Conservation (phyloP, 2,797 vertebrate genomes). For the Florisuga fusca region DNA sequence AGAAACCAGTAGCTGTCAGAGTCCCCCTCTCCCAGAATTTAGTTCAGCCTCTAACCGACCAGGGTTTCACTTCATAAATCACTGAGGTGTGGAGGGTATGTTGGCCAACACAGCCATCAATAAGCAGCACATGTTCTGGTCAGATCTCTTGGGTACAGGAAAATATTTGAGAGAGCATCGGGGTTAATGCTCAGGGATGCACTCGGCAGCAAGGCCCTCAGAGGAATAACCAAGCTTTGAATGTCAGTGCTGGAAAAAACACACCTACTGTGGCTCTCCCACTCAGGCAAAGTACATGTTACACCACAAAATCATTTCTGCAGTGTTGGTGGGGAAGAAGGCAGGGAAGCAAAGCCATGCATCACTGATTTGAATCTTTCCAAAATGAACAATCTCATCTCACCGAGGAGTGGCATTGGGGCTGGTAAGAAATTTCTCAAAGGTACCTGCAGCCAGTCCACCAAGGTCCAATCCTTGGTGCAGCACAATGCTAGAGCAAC, state of each 20-base stretch:
- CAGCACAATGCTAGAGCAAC: neutral
- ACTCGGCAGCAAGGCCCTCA: neutral
- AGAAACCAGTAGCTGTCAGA: neutral
- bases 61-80: neutral
- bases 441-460: neutral
- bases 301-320: neutral
- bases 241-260: neutral
- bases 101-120: neutral
- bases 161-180: neutral
- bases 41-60: neutral
- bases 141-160: neutral
- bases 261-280: neutral
- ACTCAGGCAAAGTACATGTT: neutral
- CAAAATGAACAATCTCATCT: neutral
- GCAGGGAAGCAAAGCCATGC: neutral
- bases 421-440: neutral
- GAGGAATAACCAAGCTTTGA: neutral
- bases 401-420: accelerated
- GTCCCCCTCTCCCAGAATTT: neutral
- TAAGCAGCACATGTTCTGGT: neutral
- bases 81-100: neutral
- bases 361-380: neutral
- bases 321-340: neutral
- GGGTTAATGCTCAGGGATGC: neutral
- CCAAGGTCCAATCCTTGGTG: neutral